Conservation (phyloP, 2,888 invertebrate species). For the Erannis defoliaria region DNA sequence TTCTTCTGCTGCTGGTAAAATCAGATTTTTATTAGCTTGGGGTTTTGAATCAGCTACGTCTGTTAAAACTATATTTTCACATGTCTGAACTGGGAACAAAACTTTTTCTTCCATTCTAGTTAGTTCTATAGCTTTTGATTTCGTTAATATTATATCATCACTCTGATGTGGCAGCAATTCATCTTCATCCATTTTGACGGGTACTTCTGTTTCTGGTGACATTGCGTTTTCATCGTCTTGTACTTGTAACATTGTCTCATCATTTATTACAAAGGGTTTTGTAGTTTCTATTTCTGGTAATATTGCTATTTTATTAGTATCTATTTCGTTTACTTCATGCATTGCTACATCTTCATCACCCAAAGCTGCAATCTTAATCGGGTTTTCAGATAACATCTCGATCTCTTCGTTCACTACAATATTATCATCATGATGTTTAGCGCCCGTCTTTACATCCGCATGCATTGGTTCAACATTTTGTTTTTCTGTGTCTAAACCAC, state of each 20-base stretch:
- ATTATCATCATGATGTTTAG: not conserved
- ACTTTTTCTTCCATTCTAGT: not conserved
- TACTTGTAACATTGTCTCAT: not conserved
- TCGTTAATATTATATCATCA: not conserved
- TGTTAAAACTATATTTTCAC: not conserved
- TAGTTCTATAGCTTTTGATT: not conserved
- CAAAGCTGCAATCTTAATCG: not conserved
- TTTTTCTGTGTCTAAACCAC: not conserved
- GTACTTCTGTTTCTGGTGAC: not conserved
- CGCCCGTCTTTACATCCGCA: not conserved
- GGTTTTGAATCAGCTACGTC: not conserved
- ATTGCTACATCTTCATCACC: conserved; percentile 3
- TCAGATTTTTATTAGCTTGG: too few relatives aligned
- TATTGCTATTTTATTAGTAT: too few relatives aligned
- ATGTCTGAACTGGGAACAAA: not conserved
- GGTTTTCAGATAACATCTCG: not conserved
- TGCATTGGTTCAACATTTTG: not conserved
- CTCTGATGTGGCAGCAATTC: not conserved
- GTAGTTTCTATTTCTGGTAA: not conserved
- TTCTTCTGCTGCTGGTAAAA: too few relatives aligned
- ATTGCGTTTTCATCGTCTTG: not conserved
- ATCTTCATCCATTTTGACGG: not conserved
- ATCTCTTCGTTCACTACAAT: not conserved
- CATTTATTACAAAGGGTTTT: not conserved
- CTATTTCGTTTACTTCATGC: not conserved